Evolutionary conservation across 2,113 vertebrate genomes (phyloP), one percentile per base, ranked within the genome.

Genomic region (Merops nubicus): DNA sequence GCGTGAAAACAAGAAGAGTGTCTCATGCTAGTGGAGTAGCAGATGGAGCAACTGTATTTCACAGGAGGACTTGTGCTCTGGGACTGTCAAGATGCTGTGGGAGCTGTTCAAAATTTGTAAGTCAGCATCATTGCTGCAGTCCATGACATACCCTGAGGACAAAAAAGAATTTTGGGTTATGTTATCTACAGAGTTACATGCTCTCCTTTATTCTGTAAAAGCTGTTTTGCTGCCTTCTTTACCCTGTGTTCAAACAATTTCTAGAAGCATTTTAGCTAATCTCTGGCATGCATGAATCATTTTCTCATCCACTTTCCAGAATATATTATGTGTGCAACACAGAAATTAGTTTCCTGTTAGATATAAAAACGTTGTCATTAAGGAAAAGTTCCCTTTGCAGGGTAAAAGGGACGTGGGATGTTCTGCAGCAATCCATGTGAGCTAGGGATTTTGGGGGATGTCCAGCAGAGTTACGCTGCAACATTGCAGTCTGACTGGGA

Each of bases 41-140:
- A 93, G 84, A 93, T 88, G 67, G 68, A 93, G 63, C 36, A 86
- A 67, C 67, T 84, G 36, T 86, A 80, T 85, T 89, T 95, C 23
- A 16, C 54, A 47, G 25, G 38, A 82, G 25, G 20, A 81, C 17
- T 70, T 54, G 22, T 86, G 67, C 31, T 88, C 36, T 48, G 28
- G 8, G 63, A 81, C 64, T 75, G 36, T 50, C 68, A 76, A 88
- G 31, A 43, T 93, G 73, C 60, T 84, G 79, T 88, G 80, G 91
- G 72, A 86, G 48, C n/a, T 88, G 68, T 38, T 84, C 29, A 86
- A 34, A 84, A 91, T 73, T 63, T 70, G 36, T 73, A 16, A 70
- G 51, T 84, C 50, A 67, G 54, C 45, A 47, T 86, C 56, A 15
- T 11, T 84, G 38, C 38, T 81, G 26, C 15, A 76, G 25, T 45